Base-by-base conservation (phyloP, 2,888 invertebrate species). In the Phyto melanocephala region DNA sequence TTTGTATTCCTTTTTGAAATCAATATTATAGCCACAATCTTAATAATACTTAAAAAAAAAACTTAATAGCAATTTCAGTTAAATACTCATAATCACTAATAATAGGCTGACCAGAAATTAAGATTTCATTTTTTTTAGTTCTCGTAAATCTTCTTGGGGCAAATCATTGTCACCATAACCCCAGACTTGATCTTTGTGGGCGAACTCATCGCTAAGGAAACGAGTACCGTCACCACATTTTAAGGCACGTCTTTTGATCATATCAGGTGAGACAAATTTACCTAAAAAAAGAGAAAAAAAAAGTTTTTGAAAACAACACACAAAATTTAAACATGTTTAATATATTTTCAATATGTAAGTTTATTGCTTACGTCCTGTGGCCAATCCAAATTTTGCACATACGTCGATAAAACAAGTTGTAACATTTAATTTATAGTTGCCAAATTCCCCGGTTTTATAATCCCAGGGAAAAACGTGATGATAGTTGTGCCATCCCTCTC, bases 401-500 rank as follows among this genome's bases (percentile, higher is more conserved):
- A 93, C 91, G 88, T 98, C 95, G 83, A 98, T 96, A 86, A 97
- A 95, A 0, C 92, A 92, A 0, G 97, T 96, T 0, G 97, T 96
- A 0, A 95, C 89, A 89, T 98, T 98, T 72, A 93, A 90, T 13
- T 92, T 90, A 76, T 94, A 92, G 68, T 92, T 91, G 0, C 95
- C 95, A 22, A 95, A 92, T 92, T 94, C 95, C 83, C 92, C 95
- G 85, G 94, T 94, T 88, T 93, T 93, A 91, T 93, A 94, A 88
- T 93, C 94, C 94, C 93, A 95, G 54, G 95, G 95, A 60, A 91
- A 91, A 2, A 95, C 95, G 88, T 96, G 96, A 88, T 96, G 96
- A 88, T 95, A 96, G 90, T 96, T 96, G 90, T 96, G 96, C 95
- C 95, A 96, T 15, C 96, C 96, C 88, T 96, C 96, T 0, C 96